Percentiles rank a stretch among this genome's conserved stretches.
Evolutionary conservation across 35 echinoderm and acorn worm genomes (phyloP).

Genomic region (Heliocidaris erythrogramma): DNA sequence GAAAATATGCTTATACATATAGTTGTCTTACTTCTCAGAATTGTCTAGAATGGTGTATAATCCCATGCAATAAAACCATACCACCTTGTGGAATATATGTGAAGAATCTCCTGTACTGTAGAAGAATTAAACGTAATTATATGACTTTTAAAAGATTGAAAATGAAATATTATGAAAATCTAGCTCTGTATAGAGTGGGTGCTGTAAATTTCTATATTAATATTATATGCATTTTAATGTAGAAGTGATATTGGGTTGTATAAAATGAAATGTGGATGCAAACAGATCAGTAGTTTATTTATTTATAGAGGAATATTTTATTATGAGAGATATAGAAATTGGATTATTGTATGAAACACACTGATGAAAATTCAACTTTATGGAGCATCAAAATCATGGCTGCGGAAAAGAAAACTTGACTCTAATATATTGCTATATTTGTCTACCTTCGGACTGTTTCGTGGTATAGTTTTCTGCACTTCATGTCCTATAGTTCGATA

Average conservation of each 20-base stretch:
- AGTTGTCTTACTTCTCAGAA: not conserved
- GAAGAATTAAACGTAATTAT: not conserved
- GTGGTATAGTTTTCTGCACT: no score
- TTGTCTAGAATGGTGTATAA: not conserved
- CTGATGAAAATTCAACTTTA: not conserved
- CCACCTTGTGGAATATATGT: not conserved
- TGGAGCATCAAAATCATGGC: not conserved
- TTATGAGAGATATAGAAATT: not conserved
- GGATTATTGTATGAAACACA: not conserved
- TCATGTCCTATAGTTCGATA: no score
- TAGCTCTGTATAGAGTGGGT: not conserved
- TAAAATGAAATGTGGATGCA: not conserved
- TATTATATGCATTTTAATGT: constrained; percentile 6
- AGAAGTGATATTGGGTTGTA: not conserved
- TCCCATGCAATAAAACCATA: not conserved
- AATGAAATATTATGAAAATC: not conserved
- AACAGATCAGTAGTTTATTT: constrained; percentile 6
- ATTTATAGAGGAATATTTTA: constrained; percentile 5
- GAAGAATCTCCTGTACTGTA: not conserved
- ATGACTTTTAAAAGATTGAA: not conserved
- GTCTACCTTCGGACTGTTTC: no score
- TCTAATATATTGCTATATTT: no score
- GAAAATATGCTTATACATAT: not conserved
- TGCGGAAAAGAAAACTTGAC: not conserved
- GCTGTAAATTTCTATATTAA: not conserved